Conservation (phyloP, 1,140 invertebrate genomes). For the Psix sp. region DNA sequence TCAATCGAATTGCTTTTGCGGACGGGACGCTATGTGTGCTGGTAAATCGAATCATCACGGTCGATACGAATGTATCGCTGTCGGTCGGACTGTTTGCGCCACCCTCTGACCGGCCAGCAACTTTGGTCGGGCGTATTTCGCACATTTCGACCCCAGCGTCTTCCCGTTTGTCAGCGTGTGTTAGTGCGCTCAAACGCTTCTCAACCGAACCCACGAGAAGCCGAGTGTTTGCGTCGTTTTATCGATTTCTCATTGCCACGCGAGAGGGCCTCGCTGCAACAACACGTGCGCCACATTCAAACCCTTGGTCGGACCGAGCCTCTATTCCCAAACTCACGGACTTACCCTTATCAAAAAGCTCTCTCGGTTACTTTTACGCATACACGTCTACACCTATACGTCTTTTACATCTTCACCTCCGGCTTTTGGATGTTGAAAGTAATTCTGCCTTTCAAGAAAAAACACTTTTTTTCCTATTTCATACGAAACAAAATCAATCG, state of each 20-base stretch:
- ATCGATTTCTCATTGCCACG: slow-evolving; percentile 47
- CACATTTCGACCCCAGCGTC: slow-evolving; percentile 1
- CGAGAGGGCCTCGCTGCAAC: slow-evolving; percentile 34
- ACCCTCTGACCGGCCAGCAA: slow-evolving; percentile 14
- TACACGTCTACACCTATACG: no score
- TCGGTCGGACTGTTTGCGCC: slow-evolving; percentile 26
- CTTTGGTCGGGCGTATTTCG: not conserved
- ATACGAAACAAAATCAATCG: no score
- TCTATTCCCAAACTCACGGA: slow-evolving; percentile 19
- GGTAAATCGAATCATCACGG: slow-evolving; percentile 60
- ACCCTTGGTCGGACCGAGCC: slow-evolving; percentile 40
- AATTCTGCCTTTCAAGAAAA: no score
- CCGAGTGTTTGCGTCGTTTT: slow-evolving; percentile 51
- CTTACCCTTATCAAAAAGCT: slow-evolving; percentile 34
- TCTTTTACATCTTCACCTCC: no score
- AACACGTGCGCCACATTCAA: slow-evolving; percentile 54
- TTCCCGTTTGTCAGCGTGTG: slow-evolving; percentile 32
- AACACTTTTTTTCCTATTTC: no score
- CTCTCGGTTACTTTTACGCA: no score
- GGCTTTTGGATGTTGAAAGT: no score
- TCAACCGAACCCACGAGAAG: slow-evolving; percentile 20
- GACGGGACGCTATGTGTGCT: slow-evolving; percentile 44
- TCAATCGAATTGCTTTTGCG: slow-evolving; percentile 57
- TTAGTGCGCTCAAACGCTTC: slow-evolving; percentile 10
- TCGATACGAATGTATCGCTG: slow-evolving; percentile 58